Evolutionary conservation across 2,888 invertebrate species (phyloP), one percentile per base, ranked within the genome.

Genomic region (Rhagophthalmus giganteus): DNA sequence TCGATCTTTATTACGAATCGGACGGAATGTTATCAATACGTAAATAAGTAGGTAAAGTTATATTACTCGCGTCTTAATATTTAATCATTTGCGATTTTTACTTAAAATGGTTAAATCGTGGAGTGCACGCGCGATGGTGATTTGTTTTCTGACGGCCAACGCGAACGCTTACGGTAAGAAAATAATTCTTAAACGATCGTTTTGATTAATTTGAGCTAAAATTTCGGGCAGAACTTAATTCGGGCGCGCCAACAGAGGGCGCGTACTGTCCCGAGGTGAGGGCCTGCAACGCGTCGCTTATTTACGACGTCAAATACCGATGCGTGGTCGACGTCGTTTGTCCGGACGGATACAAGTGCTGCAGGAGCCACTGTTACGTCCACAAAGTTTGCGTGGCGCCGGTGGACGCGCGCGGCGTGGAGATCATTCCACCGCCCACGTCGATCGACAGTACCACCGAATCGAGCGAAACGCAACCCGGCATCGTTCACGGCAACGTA

Each of bases 331-430:
- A 51, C 10, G 26, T 28, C 5, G 16, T 9, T 1, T 51, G 51
- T 12, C 24, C 30, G 7, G 9, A 13, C 7, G 45, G 51, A 5
- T 34, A 39, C 6, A 51, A 51, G 14, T 51, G 51, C 16, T 51
- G 51, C 10, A 20, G 30, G 8, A 35, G 31, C 26, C 45, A 35
- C 15, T 51, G 51, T n/a, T 51, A 40, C 15, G 30, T 45, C 2
- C 51, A 51, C 25, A 38, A 35, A 14, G 45, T 51, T 2, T 51
- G 51, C 16, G 34, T 51, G 9, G 20, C 27, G 3, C 33, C 45
- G 2, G 10, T 35, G 3, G 33, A 51, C 13, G 12, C 24, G 16
- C 16, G 39, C 2, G 45, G 39, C 1, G 15, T 31, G 2, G 6
- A 39, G 27, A 13, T 38, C 3, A 11, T 14, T 4, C 31, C 26